Percentiles rank a stretch among this genome's conserved stretches.
Evolutionary conservation across 1,140 invertebrate species (phyloP).

Genomic region (Cyclargus thomasi): DNA sequence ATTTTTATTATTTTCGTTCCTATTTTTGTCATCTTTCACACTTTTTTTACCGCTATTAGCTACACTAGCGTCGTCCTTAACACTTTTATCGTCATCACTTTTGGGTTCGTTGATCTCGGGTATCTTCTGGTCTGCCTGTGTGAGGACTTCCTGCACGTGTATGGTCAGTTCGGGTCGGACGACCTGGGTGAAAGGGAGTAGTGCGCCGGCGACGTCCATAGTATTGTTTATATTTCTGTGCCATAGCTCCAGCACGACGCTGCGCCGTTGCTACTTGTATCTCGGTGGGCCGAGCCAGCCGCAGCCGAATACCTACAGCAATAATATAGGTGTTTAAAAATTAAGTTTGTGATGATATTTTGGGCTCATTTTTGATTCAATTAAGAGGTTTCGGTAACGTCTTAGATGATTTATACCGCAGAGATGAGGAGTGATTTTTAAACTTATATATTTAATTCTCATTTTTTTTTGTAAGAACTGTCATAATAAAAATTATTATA

Average conservation of each 20-base stretch:
- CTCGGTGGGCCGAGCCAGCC: slow-evolving; percentile 78
- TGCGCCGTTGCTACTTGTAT: slow-evolving; percentile 79
- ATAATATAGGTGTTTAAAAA: too few species aligned
- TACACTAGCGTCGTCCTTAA: slow-evolving; percentile 24
- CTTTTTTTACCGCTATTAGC: slow-evolving; percentile 20
- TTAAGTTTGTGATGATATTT: too few species aligned
- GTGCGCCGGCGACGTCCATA: slow-evolving; percentile 66
- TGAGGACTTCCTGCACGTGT: slow-evolving; percentile 60
- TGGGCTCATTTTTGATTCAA: too few species aligned
- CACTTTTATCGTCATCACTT: slow-evolving; percentile 36
- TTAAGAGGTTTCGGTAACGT: too few species aligned
- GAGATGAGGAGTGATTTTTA: too few species aligned
- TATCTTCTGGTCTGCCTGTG: slow-evolving; percentile 54
- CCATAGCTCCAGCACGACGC: slow-evolving; percentile 75
- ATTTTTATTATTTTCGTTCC: slow-evolving; percentile 13
- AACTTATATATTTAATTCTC: too few species aligned
- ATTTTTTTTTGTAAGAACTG: too few species aligned
- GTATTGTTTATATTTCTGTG: slow-evolving; percentile 74
- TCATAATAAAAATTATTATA: too few species aligned
- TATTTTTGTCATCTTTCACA: slow-evolving; percentile 23
- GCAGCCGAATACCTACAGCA: slow-evolving; percentile 78
- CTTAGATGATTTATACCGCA: too few species aligned
- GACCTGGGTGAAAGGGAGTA: slow-evolving; percentile 63
- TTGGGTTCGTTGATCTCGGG: slow-evolving; percentile 62
- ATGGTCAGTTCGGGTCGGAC: slow-evolving; percentile 61